Base-by-base conservation (phyloP, 2,888 invertebrate genomes). In the Pandemis heparana region DNA sequence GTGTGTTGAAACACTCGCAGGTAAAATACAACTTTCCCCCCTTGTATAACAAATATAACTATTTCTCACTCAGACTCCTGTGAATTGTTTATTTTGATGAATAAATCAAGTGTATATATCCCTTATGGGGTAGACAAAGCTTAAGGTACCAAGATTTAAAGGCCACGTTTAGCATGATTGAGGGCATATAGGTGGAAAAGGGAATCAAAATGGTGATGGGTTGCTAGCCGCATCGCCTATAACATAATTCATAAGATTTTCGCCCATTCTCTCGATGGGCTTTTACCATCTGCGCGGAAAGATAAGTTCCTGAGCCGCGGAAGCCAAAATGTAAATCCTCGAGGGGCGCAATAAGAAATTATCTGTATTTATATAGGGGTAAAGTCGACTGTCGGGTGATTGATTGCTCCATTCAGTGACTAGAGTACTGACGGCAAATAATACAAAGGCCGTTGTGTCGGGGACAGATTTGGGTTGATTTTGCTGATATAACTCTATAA, bases 301-400 rank as follows among this genome's bases (percentile, higher is more conserved):
- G 23, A 32, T 2, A 32, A 32, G 23, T 62, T 62, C 41, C 43
- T 43, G 62, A 43, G 41, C 43, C 12, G 62, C 12, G 62, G 39
- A 62, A 18, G 62, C 43, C 12, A 43, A 62, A 62, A 43, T 23
- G 43, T 43, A 43, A 62, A 43, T 62, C 62, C 41, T 62, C 62
- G 10, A 43, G 62, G 62, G 62, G n/a, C 23, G 62, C 62, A 62
- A 62, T 43, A 18, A 18, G 43, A 62, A 62, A 62, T 62, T 62
- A 62, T 62, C 43, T 62, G 41, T 43, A 62, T 62, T 62, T 43
- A 43, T 43, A 41, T 41, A 43, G 18, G 43, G 62, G 43, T 43
- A 62, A 43, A 62, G 62, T 62, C 62, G 62, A 62, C 43, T 43
- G 62, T 43, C 7, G 62, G 18, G 62, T 62, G 62, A 62, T 62